Base-by-base conservation (phyloP, 2,113 vertebrate species). In the Engystomops pustulosus region DNA sequence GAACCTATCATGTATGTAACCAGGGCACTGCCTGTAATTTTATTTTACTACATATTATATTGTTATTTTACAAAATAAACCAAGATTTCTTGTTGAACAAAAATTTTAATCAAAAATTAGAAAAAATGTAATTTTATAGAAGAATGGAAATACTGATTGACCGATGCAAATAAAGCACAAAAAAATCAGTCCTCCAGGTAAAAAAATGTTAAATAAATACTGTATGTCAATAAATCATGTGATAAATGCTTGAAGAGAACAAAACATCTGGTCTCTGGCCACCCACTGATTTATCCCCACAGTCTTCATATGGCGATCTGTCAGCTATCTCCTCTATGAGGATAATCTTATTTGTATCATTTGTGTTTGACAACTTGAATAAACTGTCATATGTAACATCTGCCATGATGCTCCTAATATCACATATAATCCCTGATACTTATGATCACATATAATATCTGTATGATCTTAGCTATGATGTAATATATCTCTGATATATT, bases 211-310 rank as follows among this genome's bases (percentile, higher is more conserved):
- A 67, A 67, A 67, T 15, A 67, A 67, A 67, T 67, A 45, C 10
- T 12, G 6, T 45, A 17, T 67, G 12, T 62, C 25, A 30, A 30
- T 30, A 12, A 67, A 34, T 34, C 62, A 17, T 15, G 0, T 67
- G 27, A 34, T 27, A 67, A 2, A 32, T 67, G 30, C 62, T 67
- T 67, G 62, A 67, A 15, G 62, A 67, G 30, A 67, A 34, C 27
- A 34, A 60, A 67, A 67, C 62, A 67, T 67, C 62, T 67, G 62
- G 27, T 34, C 15, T 67, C 30, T 67, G 62, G 30, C 62, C 62
- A 34, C 62, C 62, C 62, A 15, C 34, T 67, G 62, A 30, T 34
- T n/a, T 67, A 67, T 34, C 62, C 60, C 62, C 25, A 30, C 62
- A 18, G 62, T 18, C 32, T 34, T 67, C 62, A 67, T 67, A 67